These are phyloP conservation scores for Microctonus hyperodae DNA, from an alignment of 2,888 invertebrate genomes.

Conservation along the genomic window DNA sequence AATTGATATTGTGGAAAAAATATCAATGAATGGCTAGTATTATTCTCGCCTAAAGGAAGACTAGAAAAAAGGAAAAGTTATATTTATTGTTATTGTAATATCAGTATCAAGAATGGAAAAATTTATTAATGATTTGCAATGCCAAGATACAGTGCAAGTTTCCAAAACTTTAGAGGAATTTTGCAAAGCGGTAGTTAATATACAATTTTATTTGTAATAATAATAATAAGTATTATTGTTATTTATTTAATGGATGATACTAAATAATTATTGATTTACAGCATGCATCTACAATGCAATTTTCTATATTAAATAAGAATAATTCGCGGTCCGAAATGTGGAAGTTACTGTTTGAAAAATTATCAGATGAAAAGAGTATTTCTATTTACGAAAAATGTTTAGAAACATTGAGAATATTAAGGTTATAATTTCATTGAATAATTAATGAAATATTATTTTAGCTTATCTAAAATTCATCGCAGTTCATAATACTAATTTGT, in stretches of 20 bases:
- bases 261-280: conserved; percentile 61
- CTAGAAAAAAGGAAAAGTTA: neutral
- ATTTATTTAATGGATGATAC: conserved; percentile 14
- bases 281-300: conserved; percentile 68
- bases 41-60: neutral
- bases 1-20: neutral
- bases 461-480: neutral
- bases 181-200: conserved; percentile 60
- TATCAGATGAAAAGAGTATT: conserved; percentile 65
- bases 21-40: neutral
- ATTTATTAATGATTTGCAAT: conserved; percentile 46
- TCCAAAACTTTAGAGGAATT: conserved; percentile 57
- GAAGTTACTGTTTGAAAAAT: conserved; percentile 68
- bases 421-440: conserved; percentile 62
- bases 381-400: conserved; percentile 68
- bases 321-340: conserved; percentile 69
- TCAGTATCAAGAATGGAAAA: conserved; percentile 36
- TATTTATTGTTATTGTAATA: neutral
- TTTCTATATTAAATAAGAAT: conserved; percentile 69
- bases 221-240: conserved; percentile 2
- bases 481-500: conserved; percentile 25
- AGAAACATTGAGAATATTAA: conserved; percentile 71
- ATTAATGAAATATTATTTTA: too few relatives aligned
- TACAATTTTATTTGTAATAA: conserved; percentile 2
- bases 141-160: conserved; percentile 49